These are phyloP conservation scores for Poecilus cupreus DNA, from an alignment of 2,888 invertebrate genomes.

Conservation along the genomic window DNA sequence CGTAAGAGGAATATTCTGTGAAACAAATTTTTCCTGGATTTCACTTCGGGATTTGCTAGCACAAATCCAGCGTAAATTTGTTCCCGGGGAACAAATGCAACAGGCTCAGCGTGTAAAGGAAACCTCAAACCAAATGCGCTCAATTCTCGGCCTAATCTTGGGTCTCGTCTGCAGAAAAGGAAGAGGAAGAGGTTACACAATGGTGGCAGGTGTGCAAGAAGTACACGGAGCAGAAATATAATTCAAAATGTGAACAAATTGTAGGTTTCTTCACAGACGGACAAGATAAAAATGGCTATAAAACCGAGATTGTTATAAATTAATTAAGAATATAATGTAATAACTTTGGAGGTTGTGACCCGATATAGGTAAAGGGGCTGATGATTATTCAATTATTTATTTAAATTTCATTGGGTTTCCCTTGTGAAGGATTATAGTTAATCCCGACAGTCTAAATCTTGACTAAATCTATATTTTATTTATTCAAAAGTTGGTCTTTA, in stretches of 20 bases:
- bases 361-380: no score
- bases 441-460: no score
- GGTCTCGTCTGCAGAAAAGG: not conserved
- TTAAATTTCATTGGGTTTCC: no score
- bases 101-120: slow-evolving; percentile 15
- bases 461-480: no score
- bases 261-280: no score
- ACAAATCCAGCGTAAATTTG: slow-evolving; percentile 36
- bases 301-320: no score
- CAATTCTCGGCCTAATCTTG: slow-evolving; percentile 1
- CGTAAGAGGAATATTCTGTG: not conserved
- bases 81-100: slow-evolving; percentile 19
- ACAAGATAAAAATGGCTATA: no score
- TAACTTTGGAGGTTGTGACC: no score
- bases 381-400: no score
- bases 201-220: not conserved
- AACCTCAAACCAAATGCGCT: not conserved
- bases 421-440: no score
- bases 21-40: slow-evolving; percentile 29
- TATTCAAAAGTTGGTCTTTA: no score
- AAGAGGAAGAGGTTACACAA: not conserved
- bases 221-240: not conserved
- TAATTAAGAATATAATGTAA: no score
- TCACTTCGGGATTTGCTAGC: not conserved
- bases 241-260: not conserved